Evolutionary conservation across 2,113 vertebrate species (phyloP), one percentile per base, ranked within the genome.

Genomic region (Furnarius figulus): DNA sequence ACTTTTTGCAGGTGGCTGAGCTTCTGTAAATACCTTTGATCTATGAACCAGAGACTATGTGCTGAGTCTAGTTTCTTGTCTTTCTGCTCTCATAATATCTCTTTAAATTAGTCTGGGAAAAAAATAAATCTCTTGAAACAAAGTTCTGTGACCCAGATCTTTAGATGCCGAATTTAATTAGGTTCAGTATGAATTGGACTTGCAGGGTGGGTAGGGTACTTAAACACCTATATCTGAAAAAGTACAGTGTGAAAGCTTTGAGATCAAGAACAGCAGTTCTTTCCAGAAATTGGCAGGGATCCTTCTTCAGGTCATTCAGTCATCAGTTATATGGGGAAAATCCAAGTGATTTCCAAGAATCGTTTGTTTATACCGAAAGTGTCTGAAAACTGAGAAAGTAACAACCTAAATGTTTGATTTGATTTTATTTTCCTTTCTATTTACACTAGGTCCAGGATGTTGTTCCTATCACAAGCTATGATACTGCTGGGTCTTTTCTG

Each of bases 401-500:
- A 33, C 6, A 83, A 68, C 13, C 8, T 87, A 62, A 87, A 14
- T 42, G 80, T 56, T 65, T 89, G 10, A 49, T 58, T 25, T 77
- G 2, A 17, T 79, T 52, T 9, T 75, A 53, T 80, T 33, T 70
- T 37, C 7, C 3, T 66, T 88, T 80, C 49, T 91, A 4, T 94
- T 75, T 94, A 19, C 7, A 2, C 19, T 96, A 99, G 99, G 99
- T 99, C 93, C 99, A 99, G 90, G 99, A 99, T 93, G 99, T 99
- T 52, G 98, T 98, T 86, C 98, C 98, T 42, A 99, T 99, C 81
- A 99, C 99, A n/a, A 99, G 99, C 82, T 99, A 99, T 50, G 99
- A 99, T 97, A 99, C 99, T 22, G 99, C 99, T 10, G 99, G 99
- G 31, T 99, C 99, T 61, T 99, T 99, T 85, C 98, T 99, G 12